Evolutionary conservation across 2,113 vertebrate species (phyloP).

Genomic region (Glaucomys volans): DNA sequence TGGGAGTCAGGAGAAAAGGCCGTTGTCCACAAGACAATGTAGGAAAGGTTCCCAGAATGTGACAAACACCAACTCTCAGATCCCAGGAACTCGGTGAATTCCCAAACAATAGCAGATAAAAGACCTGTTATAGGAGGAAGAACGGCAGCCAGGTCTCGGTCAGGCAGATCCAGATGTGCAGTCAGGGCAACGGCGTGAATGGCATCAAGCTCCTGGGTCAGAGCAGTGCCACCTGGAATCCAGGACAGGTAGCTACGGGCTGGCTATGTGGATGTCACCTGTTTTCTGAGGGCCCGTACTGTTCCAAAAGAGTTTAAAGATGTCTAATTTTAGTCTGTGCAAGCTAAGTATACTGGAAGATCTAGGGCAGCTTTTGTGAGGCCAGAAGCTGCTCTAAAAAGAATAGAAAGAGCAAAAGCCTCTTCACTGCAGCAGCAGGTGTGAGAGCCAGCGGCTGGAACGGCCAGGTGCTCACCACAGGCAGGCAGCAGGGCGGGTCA

Average conservation of each 20-base stretch:
- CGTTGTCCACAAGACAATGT: background rate
- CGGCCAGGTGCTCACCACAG: background rate
- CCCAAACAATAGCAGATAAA: background rate
- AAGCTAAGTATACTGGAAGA: background rate
- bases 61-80: background rate
- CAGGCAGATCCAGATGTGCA: background rate
- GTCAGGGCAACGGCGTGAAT: background rate
- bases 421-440: background rate
- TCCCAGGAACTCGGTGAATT: background rate
- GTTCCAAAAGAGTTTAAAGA: background rate
- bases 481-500: background rate
- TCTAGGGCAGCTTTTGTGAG: background rate
- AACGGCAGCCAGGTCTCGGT: background rate
- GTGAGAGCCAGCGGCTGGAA: conserved; percentile 9
- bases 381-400: background rate
- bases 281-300: background rate
- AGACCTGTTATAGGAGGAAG: background rate
- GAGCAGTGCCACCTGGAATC: background rate
- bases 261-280: too few species aligned
- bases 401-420: background rate
- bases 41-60: background rate
- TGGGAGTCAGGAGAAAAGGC: background rate
- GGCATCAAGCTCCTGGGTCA: background rate
- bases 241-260: too few species aligned
- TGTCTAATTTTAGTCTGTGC: background rate